phyloP scores from a whole-genome alignment of 2,797 vertebrate species.

The Acropternis orthonyx region DNA sequence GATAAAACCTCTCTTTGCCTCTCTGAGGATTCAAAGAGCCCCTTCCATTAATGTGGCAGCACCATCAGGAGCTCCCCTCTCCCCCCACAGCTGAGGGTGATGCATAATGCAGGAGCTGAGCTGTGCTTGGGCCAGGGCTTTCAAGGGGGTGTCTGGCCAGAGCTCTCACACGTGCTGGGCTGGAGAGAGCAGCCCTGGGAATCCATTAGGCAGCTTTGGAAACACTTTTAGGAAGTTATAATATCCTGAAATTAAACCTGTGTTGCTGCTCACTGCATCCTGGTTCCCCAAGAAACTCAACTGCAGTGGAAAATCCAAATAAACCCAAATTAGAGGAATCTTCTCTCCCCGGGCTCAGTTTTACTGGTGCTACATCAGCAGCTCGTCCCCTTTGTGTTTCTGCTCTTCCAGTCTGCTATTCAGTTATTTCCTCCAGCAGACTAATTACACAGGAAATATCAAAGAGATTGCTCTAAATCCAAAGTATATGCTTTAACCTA shows the following conservation, averaged over 20 bases:
- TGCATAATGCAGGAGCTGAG: conserved; percentile 36
- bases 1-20: conserved; percentile 24
- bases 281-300: not conserved
- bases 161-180: not conserved
- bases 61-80: conserved; percentile 7
- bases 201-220: not conserved
- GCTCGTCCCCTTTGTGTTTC: not conserved
- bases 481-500: not conserved
- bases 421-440: not conserved
- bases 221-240: not conserved
- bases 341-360: not conserved
- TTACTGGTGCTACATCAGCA: not conserved
- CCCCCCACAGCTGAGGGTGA: conserved; percentile 17
- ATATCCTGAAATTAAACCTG: conserved; percentile 1
- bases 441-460: conserved; percentile 14
- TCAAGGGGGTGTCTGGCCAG: not conserved
- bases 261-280: not conserved
- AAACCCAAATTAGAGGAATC: not conserved
- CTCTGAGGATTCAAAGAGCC: not conserved
- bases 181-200: not conserved
- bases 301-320: not conserved
- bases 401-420: not conserved
- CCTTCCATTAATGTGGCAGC: conserved; percentile 22
- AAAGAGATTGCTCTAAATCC: not conserved
- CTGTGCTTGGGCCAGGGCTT: not conserved